phyloP scores from a whole-genome alignment of 23 tunicate genomes.

The Corella eumyota region DNA sequence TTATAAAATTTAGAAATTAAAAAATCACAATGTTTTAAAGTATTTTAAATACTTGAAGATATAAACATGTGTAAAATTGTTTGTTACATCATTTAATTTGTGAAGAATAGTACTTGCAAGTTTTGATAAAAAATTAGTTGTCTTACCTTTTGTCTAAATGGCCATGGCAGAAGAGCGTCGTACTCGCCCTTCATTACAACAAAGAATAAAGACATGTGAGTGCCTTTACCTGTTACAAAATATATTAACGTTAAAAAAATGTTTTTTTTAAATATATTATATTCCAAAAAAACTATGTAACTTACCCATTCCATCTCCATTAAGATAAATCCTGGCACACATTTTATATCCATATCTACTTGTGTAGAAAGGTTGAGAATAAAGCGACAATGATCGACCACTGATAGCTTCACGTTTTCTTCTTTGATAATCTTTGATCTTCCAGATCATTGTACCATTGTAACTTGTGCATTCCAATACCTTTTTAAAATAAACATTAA shows the following conservation, averaged over 20 bases:
- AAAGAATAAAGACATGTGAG: constrained; percentile 87
- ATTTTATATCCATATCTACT: constrained; percentile 88
- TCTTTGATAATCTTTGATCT: constrained; percentile 58
- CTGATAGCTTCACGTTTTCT: constrained; percentile 55
- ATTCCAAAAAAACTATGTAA: too few relatives aligned
- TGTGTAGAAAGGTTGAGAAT: constrained; percentile 89
- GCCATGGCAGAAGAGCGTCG: constrained; percentile 88
- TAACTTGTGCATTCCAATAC: constrained; percentile 74
- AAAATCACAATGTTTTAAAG: too few relatives aligned
- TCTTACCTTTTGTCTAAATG: constrained; percentile 92
- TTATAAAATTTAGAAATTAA: too few relatives aligned
- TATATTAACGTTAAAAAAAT: constrained; percentile 1
- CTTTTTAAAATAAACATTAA: constrained; percentile 6
- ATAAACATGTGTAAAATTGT: too few relatives aligned
- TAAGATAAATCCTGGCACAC: constrained; percentile 78
- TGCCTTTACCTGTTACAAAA: constrained; percentile 57
- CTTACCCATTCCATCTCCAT: constrained; percentile 96
- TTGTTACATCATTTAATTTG: too few relatives aligned
- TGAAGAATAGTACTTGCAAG: too few relatives aligned
- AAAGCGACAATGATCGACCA: constrained; percentile 67
- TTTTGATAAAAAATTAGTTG: too few relatives aligned
- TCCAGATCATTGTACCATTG: constrained; percentile 65
- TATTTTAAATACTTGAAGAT: too few relatives aligned
- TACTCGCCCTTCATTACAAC: constrained; percentile 95
- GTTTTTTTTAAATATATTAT: too few relatives aligned